A percentile compares a stretch with the other conserved stretches of the same genome.
phyloP scores from a whole-genome alignment of 2,888 invertebrate species.

The Toxonevra muliebris region DNA sequence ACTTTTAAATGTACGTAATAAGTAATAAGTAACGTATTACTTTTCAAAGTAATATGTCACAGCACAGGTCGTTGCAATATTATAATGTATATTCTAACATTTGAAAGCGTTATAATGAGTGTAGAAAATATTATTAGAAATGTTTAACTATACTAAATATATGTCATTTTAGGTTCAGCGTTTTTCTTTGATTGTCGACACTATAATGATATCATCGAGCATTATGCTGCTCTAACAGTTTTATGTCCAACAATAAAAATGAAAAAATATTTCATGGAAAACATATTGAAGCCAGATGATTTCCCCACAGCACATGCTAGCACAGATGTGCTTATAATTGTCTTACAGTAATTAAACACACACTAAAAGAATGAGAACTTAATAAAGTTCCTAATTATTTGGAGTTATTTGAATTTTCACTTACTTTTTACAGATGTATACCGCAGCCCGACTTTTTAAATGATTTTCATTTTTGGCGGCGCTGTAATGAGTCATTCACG shows the following conservation, averaged over 20 bases:
- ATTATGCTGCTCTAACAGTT: constrained; percentile 39
- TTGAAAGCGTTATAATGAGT: too few species aligned
- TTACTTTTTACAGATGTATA: constrained; percentile 29
- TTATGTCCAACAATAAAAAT: constrained; percentile 29
- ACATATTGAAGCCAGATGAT: constrained; percentile 38
- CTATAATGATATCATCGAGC: constrained; percentile 43
- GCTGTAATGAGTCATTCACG: constrained; percentile 43
- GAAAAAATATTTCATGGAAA: constrained; percentile 35
- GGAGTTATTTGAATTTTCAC: not conserved
- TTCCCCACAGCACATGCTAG: constrained; percentile 40
- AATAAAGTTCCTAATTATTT: not conserved
- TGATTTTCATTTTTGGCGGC: constrained; percentile 39
- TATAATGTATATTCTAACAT: too few species aligned
- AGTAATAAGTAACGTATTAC: too few species aligned
- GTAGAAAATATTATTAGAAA: too few species aligned
- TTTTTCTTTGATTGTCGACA: constrained; percentile 33
- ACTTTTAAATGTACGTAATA: too few species aligned
- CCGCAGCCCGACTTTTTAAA: constrained; percentile 19
- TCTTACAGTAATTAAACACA: constrained; percentile 39
- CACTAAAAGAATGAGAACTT: too few species aligned
- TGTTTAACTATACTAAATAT: not conserved
- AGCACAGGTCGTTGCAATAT: too few species aligned
- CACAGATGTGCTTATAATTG: constrained; percentile 46
- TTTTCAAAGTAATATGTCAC: too few species aligned
- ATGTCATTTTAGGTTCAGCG: constrained; percentile 36